Evolutionary conservation across 2,797 vertebrate species (phyloP).

Genomic region (Coregonus suidteri): DNA sequence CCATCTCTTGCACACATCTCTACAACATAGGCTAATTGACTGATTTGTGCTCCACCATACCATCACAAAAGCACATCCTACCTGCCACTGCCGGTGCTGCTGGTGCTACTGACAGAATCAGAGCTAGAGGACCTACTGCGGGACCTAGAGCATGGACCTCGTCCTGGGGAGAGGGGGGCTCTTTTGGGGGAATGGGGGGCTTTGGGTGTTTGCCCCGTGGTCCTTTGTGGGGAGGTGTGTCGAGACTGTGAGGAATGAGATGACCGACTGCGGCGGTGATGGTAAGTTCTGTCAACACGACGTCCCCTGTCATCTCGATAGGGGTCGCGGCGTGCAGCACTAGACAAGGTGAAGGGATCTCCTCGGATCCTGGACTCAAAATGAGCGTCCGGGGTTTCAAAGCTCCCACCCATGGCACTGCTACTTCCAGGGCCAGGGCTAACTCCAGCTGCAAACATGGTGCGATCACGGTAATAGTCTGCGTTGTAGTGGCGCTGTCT

Average conservation of each 20-base stretch:
- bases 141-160: conserved; percentile 84
- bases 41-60: not conserved
- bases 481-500: conserved; percentile 96
- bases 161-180: conserved; percentile 72
- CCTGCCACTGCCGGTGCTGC: conserved; percentile 98
- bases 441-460: conserved; percentile 70
- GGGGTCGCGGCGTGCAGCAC: conserved; percentile 92
- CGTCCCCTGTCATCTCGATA: conserved; percentile 96
- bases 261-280: conserved; percentile 89
- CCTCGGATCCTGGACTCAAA: conserved; percentile 95
- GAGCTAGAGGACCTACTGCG: conserved; percentile 94
- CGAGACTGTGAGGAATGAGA: conserved; percentile 98
- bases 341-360: conserved; percentile 90
- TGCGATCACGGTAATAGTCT: conserved; percentile 95
- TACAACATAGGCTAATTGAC: no score
- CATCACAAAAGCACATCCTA: conserved; percentile 59
- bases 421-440: conserved; percentile 65
- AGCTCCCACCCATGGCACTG: conserved; percentile 75
- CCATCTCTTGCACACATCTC: no score
- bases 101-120: conserved; percentile 97
- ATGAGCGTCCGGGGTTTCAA: conserved; percentile 93
- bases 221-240: conserved; percentile 94
- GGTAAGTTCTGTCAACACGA: conserved; percentile 91
- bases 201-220: conserved; percentile 88
- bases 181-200: conserved; percentile 91